Percentiles rank a stretch among this genome's conserved stretches.
These are phyloP conservation scores for Drosophila subpulchrella DNA, from an alignment of 1,140 invertebrate genomes.

Conservation along the genomic window DNA sequence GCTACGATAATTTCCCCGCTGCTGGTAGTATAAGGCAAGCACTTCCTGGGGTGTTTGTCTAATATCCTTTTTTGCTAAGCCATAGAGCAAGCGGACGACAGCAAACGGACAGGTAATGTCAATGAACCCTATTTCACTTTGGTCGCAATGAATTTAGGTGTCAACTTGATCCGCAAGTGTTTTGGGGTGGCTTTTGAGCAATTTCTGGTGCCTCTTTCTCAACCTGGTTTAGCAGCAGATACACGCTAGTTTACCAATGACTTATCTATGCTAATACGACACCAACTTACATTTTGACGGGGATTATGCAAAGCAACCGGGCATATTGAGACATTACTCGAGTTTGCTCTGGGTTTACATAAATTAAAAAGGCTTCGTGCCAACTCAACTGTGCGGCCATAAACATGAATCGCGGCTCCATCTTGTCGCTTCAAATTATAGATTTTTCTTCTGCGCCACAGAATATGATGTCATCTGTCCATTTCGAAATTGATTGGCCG, in stretches of 20 bases:
- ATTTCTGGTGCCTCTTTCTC: too few relatives aligned
- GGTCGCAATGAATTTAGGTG: conserved; percentile 28
- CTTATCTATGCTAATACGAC: conserved; percentile 32
- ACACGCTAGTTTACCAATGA: conserved; percentile 10
- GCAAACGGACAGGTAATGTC: conserved; percentile 35
- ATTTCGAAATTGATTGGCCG: conserved; percentile 3
- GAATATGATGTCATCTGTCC: conserved; percentile 41
- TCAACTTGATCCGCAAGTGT: conserved; percentile 31
- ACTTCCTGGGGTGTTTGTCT: conserved; percentile 21
- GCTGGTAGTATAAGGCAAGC: conserved; percentile 27
- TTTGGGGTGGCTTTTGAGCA: conserved; percentile 19
- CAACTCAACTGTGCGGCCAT: conserved; percentile 9
- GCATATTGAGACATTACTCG: conserved; percentile 10
- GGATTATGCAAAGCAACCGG: conserved; percentile 26
- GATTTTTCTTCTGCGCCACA: conserved; percentile 23
- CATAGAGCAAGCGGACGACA: conserved; percentile 14
- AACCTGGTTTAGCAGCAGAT: background rate
- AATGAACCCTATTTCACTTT: conserved; percentile 53
- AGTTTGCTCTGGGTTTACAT: conserved; percentile 17
- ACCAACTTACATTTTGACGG: conserved; percentile 34
- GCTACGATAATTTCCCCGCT: background rate
- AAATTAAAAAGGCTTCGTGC: conserved; percentile 27
- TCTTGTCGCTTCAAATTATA: conserved; percentile 45
- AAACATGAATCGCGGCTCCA: conserved; percentile 44
- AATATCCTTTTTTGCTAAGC: conserved; percentile 19